Evolutionary conservation across 2,888 invertebrate species (phyloP).

Genomic region (Onthophagus sagittarius): DNA sequence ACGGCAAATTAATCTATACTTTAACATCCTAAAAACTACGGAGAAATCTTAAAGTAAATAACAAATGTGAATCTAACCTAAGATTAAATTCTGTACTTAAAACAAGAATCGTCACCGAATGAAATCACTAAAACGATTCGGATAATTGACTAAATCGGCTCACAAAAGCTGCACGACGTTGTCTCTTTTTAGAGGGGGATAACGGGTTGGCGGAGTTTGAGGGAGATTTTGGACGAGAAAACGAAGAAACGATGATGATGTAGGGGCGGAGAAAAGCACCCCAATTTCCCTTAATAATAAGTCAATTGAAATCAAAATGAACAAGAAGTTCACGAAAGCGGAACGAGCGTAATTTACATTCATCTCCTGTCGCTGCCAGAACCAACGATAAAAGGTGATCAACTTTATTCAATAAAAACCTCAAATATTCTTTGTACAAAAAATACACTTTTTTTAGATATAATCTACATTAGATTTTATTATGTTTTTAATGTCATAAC

Average conservation of each 20-base stretch:
- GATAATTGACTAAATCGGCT: neutral
- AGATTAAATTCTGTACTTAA: neutral
- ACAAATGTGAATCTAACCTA: neutral
- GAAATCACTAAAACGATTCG: neutral
- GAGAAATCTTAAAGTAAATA: neutral
- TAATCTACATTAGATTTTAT: too few species aligned
- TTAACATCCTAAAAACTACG: too few species aligned
- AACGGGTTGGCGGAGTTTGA: neutral
- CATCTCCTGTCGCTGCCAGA: neutral
- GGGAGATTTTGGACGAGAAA: neutral
- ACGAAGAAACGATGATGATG: conserved; percentile 4
- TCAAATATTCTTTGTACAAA: neutral
- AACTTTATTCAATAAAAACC: neutral
- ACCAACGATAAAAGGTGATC: neutral
- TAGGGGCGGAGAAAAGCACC: conserved; percentile 29
- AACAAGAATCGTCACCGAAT: neutral
- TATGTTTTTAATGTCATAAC: too few species aligned
- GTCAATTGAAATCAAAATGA: conserved; percentile 40
- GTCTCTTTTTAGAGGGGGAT: neutral
- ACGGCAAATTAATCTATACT: too few species aligned
- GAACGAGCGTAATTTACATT: neutral
- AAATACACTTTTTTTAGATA: too few species aligned
- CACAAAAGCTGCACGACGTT: neutral
- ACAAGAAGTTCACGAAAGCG: conserved; percentile 23
- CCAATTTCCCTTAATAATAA: conserved; percentile 35